Evolutionary conservation across 2,797 vertebrate genomes (phyloP).

Genomic region (Onychomys arenicola): DNA sequence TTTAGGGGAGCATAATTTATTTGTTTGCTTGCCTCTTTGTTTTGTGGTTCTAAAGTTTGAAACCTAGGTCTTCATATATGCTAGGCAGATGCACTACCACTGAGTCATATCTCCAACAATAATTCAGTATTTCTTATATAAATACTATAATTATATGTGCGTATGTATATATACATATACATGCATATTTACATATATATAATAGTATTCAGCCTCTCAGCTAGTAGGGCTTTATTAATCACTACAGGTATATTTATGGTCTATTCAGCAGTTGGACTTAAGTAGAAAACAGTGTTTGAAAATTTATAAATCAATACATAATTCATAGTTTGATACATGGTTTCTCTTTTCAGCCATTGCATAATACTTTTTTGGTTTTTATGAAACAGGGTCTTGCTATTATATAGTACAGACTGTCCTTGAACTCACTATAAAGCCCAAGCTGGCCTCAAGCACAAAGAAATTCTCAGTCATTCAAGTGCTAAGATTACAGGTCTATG

Average conservation of each 20-base stretch:
- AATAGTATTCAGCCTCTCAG: not conserved
- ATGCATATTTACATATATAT: not conserved
- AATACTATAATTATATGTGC: not conserved
- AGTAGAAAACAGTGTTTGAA: not conserved
- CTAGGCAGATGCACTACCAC: not conserved
- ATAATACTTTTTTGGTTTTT: not conserved
- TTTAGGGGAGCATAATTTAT: not conserved
- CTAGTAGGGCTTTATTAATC: not conserved
- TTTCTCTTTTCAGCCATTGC: conserved; percentile 11
- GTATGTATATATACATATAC: not conserved
- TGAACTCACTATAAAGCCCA: not conserved
- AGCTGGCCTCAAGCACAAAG: not conserved
- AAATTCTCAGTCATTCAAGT: not conserved
- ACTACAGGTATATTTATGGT: not conserved
- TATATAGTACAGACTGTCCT: not conserved
- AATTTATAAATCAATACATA: not conserved
- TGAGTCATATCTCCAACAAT: not conserved
- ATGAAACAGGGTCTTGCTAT: not conserved
- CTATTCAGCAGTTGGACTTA: not conserved
- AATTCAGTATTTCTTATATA: not conserved
- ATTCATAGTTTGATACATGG: conserved; percentile 20
- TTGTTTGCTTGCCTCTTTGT: not conserved
- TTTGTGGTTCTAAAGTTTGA: not conserved
- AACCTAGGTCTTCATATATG: not conserved
- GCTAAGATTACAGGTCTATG: not conserved